Evolutionary conservation across 2,888 invertebrate genomes (phyloP).

Genomic region (Neoitamus cyanurus): DNA sequence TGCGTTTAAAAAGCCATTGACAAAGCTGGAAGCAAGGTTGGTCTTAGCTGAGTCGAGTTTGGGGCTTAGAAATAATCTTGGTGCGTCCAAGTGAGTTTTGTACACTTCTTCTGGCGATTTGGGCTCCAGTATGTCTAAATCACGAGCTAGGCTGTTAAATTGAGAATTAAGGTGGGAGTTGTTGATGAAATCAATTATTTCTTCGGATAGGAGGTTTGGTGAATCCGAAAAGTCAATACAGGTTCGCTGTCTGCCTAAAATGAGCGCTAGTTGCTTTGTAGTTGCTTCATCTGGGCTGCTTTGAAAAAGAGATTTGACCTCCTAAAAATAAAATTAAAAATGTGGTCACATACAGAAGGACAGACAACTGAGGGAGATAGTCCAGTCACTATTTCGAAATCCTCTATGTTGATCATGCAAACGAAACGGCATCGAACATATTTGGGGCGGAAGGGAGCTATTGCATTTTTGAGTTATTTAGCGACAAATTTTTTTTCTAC

Average conservation of each 20-base stretch:
- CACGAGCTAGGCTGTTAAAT: slow-evolving; percentile 87
- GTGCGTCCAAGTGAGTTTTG: slow-evolving; percentile 91
- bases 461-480: too few species aligned
- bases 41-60: slow-evolving; percentile 90
- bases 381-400: too few species aligned
- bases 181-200: slow-evolving; percentile 84
- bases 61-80: slow-evolving; percentile 72
- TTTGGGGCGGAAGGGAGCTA: too few species aligned
- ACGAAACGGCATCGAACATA: too few species aligned
- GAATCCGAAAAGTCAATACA: slow-evolving; percentile 76
- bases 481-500: too few species aligned
- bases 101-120: slow-evolving; percentile 97
- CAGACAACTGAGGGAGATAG: too few species aligned
- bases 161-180: slow-evolving; percentile 89
- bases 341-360: too few species aligned
- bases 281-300: slow-evolving; percentile 65
- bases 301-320: slow-evolving; percentile 22
- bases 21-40: slow-evolving; percentile 93
- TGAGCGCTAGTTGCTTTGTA: slow-evolving; percentile 90
- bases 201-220: slow-evolving; percentile 75
- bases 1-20: slow-evolving; percentile 95
- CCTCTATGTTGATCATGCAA: too few species aligned
- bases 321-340: slow-evolving; percentile 34
- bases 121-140: slow-evolving; percentile 96
- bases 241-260: slow-evolving; percentile 89